These are phyloP conservation scores for Erebia ligea DNA, from an alignment of 2,888 invertebrate genomes.

Conservation along the genomic window DNA sequence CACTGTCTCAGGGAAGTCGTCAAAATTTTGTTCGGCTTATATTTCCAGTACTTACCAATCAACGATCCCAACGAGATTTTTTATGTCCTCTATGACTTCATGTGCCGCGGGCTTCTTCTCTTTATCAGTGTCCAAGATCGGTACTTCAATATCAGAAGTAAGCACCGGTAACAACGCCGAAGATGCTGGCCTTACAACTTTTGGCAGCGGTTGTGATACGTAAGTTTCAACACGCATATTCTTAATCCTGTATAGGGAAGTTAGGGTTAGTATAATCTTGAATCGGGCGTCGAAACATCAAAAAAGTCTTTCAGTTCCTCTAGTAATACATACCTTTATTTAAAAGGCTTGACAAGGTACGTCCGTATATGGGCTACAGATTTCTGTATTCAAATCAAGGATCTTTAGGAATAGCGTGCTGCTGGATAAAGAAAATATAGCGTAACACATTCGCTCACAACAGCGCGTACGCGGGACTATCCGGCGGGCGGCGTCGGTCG, in stretches of 20 bases:
- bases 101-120: constrained; percentile 57
- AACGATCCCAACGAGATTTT: constrained; percentile 63
- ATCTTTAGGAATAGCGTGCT: too few relatives aligned
- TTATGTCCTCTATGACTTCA: constrained; percentile 64
- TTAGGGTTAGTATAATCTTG: background rate
- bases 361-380: too few relatives aligned
- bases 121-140: constrained; percentile 32
- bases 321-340: too few relatives aligned
- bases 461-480: too few relatives aligned
- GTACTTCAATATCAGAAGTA: constrained; percentile 23
- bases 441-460: too few relatives aligned
- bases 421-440: too few relatives aligned
- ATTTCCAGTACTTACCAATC: constrained; percentile 58
- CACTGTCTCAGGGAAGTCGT: too few relatives aligned
- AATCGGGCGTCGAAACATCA: too few relatives aligned
- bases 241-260: constrained; percentile 56
- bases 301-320: too few relatives aligned
- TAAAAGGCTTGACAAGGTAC: too few relatives aligned
- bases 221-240: constrained; percentile 57
- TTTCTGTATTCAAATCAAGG: too few relatives aligned
- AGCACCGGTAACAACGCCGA: constrained; percentile 35
- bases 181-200: constrained; percentile 29
- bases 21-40: background rate
- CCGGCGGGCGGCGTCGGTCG: too few relatives aligned
- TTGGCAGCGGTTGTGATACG: constrained; percentile 25